phyloP scores from a whole-genome alignment of 2,888 invertebrate species.

The Hydraecia micacea region DNA sequence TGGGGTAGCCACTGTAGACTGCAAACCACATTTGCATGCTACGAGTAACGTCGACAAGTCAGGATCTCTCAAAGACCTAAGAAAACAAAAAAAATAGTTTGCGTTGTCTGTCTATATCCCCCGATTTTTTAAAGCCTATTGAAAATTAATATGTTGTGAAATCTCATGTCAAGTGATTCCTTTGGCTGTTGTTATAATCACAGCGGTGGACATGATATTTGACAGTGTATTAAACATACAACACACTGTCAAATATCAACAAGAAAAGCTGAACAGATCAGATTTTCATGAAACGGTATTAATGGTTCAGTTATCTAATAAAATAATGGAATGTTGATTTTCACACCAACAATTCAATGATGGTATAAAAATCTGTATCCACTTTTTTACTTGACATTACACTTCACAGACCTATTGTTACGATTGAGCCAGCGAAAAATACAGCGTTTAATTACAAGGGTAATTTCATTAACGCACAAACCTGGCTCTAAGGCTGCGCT shows the following conservation, averaged over 20 bases:
- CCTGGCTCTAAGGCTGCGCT: neutral
- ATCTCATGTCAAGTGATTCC: neutral
- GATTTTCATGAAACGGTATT: neutral
- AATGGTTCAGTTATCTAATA: neutral
- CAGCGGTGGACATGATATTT: neutral
- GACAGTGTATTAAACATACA: neutral
- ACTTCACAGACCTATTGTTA: slow-evolving; percentile 3
- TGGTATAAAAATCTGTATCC: neutral
- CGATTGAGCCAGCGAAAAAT: neutral
- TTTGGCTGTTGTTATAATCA: neutral
- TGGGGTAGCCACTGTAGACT: neutral
- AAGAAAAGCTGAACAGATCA: too few relatives aligned
- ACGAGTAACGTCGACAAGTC: neutral
- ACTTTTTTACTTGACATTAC: slow-evolving; percentile 27
- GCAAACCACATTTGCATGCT: slow-evolving; percentile 9
- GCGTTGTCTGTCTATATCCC: neutral
- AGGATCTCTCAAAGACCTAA: neutral
- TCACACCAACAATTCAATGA: neutral
- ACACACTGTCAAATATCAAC: too few relatives aligned
- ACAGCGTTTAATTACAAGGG: slow-evolving; percentile 11
- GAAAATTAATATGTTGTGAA: neutral
- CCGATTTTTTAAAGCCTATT: neutral
- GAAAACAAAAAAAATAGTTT: neutral
- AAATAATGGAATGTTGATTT: neutral
- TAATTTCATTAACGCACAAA: neutral